phyloP scores from a whole-genome alignment of 2,888 invertebrate species.

The Tricholauxania praeusta region DNA sequence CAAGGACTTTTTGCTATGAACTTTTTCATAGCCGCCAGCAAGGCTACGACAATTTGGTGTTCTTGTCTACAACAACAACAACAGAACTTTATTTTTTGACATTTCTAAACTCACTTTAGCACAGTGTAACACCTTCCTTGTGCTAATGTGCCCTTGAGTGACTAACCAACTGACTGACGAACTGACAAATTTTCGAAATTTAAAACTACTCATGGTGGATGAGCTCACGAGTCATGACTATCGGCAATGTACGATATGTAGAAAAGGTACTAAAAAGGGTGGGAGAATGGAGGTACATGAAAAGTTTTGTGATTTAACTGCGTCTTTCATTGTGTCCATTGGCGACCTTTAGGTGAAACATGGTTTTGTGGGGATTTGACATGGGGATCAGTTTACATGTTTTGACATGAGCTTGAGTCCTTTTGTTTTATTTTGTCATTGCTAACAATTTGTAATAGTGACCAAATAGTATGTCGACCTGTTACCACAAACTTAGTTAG shows the following conservation, averaged over 20 bases:
- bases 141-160: background rate
- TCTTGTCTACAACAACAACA: background rate
- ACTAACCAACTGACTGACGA: conserved; percentile 50
- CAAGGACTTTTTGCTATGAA: background rate
- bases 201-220: conserved; percentile 46
- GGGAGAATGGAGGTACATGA: background rate
- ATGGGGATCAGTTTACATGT: conserved; percentile 7
- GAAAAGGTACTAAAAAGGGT: background rate
- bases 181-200: conserved; percentile 61
- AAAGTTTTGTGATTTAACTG: conserved; percentile 4
- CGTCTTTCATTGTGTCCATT: background rate
- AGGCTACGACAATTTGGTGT: background rate
- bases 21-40: background rate
- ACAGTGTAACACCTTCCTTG: no score
- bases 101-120: no score
- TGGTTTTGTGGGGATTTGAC: conserved; percentile 39
- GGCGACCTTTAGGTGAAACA: conserved; percentile 37
- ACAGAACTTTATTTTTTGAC: no score
- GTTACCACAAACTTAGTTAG: background rate
- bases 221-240: background rate
- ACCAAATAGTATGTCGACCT: background rate
- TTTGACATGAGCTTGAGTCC: conserved; percentile 2
- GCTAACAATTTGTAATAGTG: background rate
- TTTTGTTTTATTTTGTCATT: background rate
- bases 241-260: background rate